phyloP scores from a whole-genome alignment of 2,113 vertebrate species.

The Stigmatopora argus region DNA sequence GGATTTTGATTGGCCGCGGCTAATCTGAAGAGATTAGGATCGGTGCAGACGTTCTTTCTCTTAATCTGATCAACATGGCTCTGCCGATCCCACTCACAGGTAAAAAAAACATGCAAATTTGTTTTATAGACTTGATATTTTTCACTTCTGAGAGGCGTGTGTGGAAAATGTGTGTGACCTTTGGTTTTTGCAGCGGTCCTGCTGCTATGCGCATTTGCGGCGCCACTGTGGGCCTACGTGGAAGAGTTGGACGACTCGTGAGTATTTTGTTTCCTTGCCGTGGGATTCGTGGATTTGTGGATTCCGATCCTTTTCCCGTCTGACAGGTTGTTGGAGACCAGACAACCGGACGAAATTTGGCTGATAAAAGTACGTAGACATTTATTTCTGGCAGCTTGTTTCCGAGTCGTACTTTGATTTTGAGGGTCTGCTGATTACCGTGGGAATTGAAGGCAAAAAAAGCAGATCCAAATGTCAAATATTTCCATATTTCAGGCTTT shows the following conservation, averaged over 20 bases:
- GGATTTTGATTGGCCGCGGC: conserved; percentile 7
- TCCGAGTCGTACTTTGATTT: no score
- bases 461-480: no score
- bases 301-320: conserved; percentile 1
- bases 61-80: conserved; percentile 34
- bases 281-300: neutral
- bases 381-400: no score
- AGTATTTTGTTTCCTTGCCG: conserved; percentile 47
- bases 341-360: conserved; percentile 80
- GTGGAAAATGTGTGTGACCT: neutral
- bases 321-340: conserved; percentile 82
- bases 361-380: conserved; percentile 79
- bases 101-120: conserved; percentile 5
- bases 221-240: conserved; percentile 69
- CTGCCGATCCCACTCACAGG: conserved; percentile 25
- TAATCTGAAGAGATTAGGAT: conserved; percentile 42
- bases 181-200: conserved; percentile 52
- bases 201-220: conserved; percentile 35
- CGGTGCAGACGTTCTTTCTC: conserved; percentile 13
- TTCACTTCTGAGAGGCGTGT: neutral
- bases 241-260: conserved; percentile 87
- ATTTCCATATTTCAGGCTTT: no score
- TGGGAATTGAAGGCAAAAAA: no score
- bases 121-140: neutral
- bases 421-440: no score